Conservation (phyloP, 2,113 vertebrate species). For the Cavia porcellus region DNA sequence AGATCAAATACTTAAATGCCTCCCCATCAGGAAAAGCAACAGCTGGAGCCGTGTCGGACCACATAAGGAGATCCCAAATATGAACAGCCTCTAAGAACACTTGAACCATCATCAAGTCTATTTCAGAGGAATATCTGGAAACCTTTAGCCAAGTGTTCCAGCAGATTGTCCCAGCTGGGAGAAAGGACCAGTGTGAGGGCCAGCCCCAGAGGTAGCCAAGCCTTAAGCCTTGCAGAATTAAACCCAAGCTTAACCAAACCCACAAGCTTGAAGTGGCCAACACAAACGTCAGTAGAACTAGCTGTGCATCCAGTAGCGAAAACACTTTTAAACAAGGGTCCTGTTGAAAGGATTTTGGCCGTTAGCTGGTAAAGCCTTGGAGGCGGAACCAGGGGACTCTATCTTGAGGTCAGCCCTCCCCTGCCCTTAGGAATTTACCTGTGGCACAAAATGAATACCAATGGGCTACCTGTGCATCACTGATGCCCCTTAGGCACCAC, state of each 20-base stretch:
- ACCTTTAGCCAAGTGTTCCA: conserved; percentile 26
- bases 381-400: too few species aligned
- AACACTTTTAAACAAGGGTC: conserved; percentile 61
- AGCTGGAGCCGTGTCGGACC: not conserved
- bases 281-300: conserved; percentile 71
- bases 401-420: too few species aligned
- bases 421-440: too few species aligned
- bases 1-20: not conserved
- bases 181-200: not conserved
- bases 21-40: not conserved
- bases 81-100: conserved; percentile 43
- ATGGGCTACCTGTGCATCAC: too few species aligned
- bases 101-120: not conserved
- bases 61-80: conserved; percentile 6
- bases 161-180: conserved; percentile 28
- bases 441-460: too few species aligned
- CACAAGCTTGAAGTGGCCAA: conserved; percentile 56
- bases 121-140: conserved; percentile 61
- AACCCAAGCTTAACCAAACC: conserved; percentile 49
- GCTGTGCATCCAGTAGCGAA: conserved; percentile 72
- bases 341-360: too few species aligned
- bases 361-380: too few species aligned
- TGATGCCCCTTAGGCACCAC: too few species aligned
- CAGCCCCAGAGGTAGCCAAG: conserved; percentile 54
- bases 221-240: conserved; percentile 32